Evolutionary conservation across 2,888 invertebrate species (phyloP), one percentile per base, ranked within the genome.

Genomic region (Zygogramma bicolorata): DNA sequence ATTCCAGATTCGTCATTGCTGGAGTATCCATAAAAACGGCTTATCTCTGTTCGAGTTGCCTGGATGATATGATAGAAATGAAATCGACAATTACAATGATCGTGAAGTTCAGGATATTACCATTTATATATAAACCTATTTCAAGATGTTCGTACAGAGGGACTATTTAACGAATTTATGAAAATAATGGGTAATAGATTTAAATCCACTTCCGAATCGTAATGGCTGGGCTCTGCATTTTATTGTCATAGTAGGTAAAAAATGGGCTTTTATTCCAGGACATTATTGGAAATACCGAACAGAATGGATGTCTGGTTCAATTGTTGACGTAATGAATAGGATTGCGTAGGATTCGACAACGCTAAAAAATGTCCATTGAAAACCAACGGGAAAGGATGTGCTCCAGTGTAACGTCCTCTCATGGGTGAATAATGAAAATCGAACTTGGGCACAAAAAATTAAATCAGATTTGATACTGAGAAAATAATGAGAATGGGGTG

Each of bases 191-290:
- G 18, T 20, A 10, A 3, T 20, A 18, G 34, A 63, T 40, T 18
- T 53, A 31, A 49, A 62, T 58, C 60, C 34, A 40, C 15, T 18
- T 38, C 42, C 15, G 18, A 57, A 25, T 42, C 61, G 29, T 71
- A 71, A 71, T 71, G 57, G 71, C 60, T 60, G 46, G 57, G 65
- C 68, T 57, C 68, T 71, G 71, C 71, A 67, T 71, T 72, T 72
- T 68, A 72, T 72, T 61, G 72, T 40, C 53, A 27, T 13, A 34
- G 34, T 63, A 27, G 27, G 65, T 59, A 53, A 71, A 72, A 72
- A 72, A 61, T 59, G n/a, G 8, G 61, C 27, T 18, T 63, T 63
- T 15, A 31, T 42, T 27, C 63, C 15, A 46, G 20, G 5, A 31
- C 27, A 46, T 63, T 63, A 63, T 63, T 29, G 29, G 42, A 40